These are phyloP conservation scores for Sphyrna mokarran DNA, from an alignment of 2,113 vertebrate genomes.

Conservation along the genomic window DNA sequence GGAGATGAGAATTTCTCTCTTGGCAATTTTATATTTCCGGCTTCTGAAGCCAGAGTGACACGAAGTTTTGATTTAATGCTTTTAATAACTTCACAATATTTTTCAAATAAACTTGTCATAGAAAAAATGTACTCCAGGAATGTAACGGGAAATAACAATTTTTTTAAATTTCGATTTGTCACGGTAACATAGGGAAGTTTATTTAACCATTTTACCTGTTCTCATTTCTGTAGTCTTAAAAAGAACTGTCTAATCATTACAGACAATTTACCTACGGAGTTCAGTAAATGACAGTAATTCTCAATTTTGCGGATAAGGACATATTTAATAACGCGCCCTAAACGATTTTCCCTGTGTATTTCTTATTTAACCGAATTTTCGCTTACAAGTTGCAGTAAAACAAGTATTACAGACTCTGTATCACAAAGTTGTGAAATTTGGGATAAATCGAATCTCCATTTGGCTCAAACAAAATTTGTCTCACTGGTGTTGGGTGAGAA, in stretches of 20 bases:
- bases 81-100: neutral
- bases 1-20: neutral
- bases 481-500: neutral
- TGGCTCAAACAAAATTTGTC: too few relatives aligned
- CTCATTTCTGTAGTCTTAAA: neutral
- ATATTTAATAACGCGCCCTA: neutral
- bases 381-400: neutral
- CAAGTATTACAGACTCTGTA: neutral
- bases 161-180: slow-evolving; percentile 8
- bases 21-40: neutral
- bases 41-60: neutral
- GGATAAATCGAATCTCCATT: neutral
- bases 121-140: neutral
- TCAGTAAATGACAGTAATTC: neutral
- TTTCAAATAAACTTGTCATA: neutral
- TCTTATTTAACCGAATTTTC: neutral
- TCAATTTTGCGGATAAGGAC: neutral
- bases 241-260: neutral
- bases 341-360: neutral
- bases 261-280: neutral
- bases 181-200: neutral
- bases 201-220: neutral
- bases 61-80: neutral
- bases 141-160: neutral
- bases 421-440: neutral